Evolutionary conservation across 2,113 vertebrate species (phyloP), one percentile per base, ranked within the genome.

Genomic region (Brachypodius melanocephalos): DNA sequence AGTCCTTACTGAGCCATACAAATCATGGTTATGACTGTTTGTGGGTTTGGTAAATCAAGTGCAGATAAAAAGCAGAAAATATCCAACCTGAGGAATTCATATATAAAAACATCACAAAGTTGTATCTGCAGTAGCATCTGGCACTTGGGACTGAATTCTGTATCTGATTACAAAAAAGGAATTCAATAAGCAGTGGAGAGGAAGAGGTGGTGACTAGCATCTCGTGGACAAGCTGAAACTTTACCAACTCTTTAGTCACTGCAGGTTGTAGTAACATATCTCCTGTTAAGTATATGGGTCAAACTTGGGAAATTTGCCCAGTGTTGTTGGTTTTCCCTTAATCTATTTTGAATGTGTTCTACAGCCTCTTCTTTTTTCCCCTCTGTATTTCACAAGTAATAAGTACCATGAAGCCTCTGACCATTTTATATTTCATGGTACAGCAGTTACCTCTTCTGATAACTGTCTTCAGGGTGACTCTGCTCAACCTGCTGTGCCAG

Each of bases 371-470:
- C 55, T 61, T 66, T 79, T 51, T 74, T n/a, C 29, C 21, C 54
- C 22, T 85, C 13, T 34, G 32, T 59, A 48, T 89, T 96, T 87
- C 71, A 91, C 61, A 48, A 55, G 10, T 59, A 74, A 8, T 78
- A 78, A 77, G 45, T 48, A 14, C 26, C 38, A 10, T 3, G 6
- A 36, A 79, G 45, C 20, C 46, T 88, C 46, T 43, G 59, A 75
- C 31, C 28, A 62, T 78, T 96, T 80, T 12, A n/a, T 83, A 57
- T 92, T 90, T 90, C 40, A 19, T 31, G 80, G 90, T 66, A 57
- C 45, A 93, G 48, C 73, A 90, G 42, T 93, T 92, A 62, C 32
- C 63, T 68, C 91, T 88, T 79, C 61, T 95, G 55, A 79, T 93
- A 58, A 82, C 78, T 89, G 51, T 75, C 59, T 95, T 90, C 76